Evolutionary conservation across 2,797 vertebrate genomes (phyloP).

Genomic region (Sebastes flavidus): DNA sequence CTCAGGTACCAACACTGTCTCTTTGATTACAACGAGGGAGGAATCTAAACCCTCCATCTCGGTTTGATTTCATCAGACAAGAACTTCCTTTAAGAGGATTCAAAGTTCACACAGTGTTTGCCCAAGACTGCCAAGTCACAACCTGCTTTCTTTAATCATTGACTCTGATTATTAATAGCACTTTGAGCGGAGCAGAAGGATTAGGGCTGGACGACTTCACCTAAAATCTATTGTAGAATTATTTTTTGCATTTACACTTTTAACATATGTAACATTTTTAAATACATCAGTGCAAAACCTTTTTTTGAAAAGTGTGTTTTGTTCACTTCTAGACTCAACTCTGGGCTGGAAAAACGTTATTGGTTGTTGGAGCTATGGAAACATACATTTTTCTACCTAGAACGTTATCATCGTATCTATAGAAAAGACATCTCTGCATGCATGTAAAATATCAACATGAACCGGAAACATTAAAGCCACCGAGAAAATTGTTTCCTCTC

Average conservation of each 20-base stretch:
- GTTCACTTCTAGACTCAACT: not conserved
- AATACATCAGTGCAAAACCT: too few relatives aligned
- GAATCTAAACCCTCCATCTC: not conserved
- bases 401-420: too few relatives aligned
- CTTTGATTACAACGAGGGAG: not conserved
- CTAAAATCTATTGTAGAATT: too few relatives aligned
- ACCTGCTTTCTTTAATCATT: not conserved
- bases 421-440: not conserved
- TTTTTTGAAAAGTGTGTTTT: too few relatives aligned
- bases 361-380: not conserved
- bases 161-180: not conserved
- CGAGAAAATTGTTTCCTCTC: not conserved
- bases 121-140: conserved; percentile 18
- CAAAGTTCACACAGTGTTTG: conserved; percentile 35
- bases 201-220: too few relatives aligned
- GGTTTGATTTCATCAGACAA: conserved; percentile 36
- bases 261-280: too few relatives aligned
- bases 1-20: not conserved
- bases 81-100: conserved; percentile 14
- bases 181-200: not conserved
- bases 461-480: not conserved
- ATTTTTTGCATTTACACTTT: not conserved
- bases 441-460: too few relatives aligned
- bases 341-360: not conserved
- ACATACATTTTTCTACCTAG: too few relatives aligned